Evolutionary conservation across 2,888 invertebrate species (phyloP).

Genomic region (Psylliodes chrysocephalus): DNA sequence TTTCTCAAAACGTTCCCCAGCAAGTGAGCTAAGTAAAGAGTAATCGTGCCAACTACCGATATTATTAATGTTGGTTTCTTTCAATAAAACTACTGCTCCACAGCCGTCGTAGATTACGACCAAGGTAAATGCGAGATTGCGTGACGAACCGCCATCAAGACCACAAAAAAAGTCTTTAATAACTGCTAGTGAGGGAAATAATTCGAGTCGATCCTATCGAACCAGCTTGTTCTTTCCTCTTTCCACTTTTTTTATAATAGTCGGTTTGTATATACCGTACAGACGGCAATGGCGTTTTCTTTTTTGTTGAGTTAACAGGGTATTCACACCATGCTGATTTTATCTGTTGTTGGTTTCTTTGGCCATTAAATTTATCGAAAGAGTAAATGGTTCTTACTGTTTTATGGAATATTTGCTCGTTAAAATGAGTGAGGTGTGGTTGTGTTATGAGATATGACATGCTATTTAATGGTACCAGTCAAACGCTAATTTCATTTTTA

Average conservation of each 20-base stretch:
- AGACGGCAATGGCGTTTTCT: not conserved
- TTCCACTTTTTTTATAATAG: not conserved
- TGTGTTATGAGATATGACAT: too few relatives aligned
- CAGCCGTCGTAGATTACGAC: constrained; percentile 26
- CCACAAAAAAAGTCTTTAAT: constrained; percentile 55
- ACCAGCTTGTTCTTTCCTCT: constrained; percentile 31
- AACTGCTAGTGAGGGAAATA: constrained; percentile 55
- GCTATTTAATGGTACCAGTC: too few relatives aligned
- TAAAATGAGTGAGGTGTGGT: too few relatives aligned
- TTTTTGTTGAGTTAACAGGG: constrained; percentile 14
- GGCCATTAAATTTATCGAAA: constrained; percentile 13
- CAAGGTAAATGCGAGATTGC: constrained; percentile 54
- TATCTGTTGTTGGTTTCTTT: constrained; percentile 7
- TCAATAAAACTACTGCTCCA: constrained; percentile 25
- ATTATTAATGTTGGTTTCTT: constrained; percentile 22
- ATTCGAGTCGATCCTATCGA: constrained; percentile 53
- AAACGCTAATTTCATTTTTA: too few relatives aligned
- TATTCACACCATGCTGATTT: constrained; percentile 20
- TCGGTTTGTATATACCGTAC: constrained; percentile 33
- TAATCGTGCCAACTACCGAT: constrained; percentile 6
- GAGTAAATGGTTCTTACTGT: not conserved
- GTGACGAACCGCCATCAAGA: constrained; percentile 55
- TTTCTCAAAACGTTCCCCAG: not conserved
- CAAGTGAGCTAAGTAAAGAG: not conserved
- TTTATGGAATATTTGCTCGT: too few relatives aligned